Evolutionary conservation across 2,888 invertebrate genomes (phyloP).

Genomic region (Pterostichus madidus): DNA sequence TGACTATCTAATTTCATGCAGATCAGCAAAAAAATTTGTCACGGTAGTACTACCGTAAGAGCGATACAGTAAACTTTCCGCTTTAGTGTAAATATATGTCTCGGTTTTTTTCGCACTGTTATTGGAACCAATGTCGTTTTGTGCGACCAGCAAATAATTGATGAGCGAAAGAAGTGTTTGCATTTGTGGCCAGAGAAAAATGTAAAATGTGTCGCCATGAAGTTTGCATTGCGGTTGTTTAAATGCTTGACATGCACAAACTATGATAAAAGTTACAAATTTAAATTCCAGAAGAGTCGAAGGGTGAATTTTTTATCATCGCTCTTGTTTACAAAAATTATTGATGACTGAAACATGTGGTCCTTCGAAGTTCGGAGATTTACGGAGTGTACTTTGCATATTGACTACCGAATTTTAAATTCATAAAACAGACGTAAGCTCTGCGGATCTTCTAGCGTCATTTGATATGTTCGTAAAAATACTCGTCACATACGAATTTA

Average conservation of each 20-base stretch:
- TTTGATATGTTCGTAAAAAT: too few relatives aligned
- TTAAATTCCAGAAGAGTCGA: conserved; percentile 47
- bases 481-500: neutral
- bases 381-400: conserved; percentile 51
- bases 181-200: too few relatives aligned
- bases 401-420: conserved; percentile 50
- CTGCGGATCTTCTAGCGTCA: too few relatives aligned
- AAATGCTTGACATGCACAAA: conserved; percentile 41
- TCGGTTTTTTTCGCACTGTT: too few relatives aligned
- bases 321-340: conserved; percentile 55
- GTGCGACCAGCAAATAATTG: too few relatives aligned
- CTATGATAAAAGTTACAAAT: conserved; percentile 52
- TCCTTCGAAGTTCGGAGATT: conserved; percentile 39
- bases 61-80: too few relatives aligned
- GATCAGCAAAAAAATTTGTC: too few relatives aligned
- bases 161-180: too few relatives aligned
- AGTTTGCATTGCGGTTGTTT: conserved; percentile 19
- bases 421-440: conserved; percentile 37
- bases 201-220: neutral
- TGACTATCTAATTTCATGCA: too few relatives aligned
- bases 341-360: conserved; percentile 57
- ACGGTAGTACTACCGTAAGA: too few relatives aligned
- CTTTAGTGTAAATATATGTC: too few relatives aligned
- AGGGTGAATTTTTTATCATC: conserved; percentile 48
- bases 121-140: too few relatives aligned